phyloP scores from a whole-genome alignment of 2,888 invertebrate genomes.

The Apotomis turbidana region DNA sequence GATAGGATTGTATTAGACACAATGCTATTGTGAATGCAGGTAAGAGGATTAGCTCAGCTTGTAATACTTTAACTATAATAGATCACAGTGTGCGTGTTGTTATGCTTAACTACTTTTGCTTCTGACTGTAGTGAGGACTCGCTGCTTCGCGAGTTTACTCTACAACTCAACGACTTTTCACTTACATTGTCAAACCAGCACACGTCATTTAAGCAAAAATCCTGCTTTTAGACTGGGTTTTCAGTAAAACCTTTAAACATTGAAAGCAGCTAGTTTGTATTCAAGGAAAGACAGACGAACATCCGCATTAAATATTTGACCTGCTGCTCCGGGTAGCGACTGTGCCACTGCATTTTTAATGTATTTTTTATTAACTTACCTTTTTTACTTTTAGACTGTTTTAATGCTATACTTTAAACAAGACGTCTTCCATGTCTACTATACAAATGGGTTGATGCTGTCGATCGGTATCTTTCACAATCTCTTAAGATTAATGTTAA shows the following conservation, averaged over 20 bases:
- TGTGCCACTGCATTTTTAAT: conserved; percentile 51
- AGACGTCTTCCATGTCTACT: conserved; percentile 68
- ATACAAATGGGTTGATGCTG: conserved; percentile 52
- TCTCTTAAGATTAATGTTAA: conserved; percentile 35
- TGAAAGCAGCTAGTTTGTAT: conserved; percentile 55
- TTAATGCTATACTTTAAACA: conserved; percentile 48
- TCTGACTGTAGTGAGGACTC: neutral
- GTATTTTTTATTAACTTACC: conserved; percentile 46
- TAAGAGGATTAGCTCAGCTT: no score
- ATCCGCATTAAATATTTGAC: conserved; percentile 54
- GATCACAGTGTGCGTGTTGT: no score
- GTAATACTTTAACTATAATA: no score
- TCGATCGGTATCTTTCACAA: conserved; percentile 45
- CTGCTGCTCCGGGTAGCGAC: conserved; percentile 49
- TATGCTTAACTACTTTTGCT: no score
- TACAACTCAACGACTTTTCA: neutral
- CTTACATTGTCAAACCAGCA: conserved; percentile 10
- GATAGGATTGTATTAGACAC: no score
- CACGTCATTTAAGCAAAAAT: conserved; percentile 52
- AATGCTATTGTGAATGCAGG: no score
- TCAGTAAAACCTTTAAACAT: conserved; percentile 51
- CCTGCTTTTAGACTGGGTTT: conserved; percentile 38
- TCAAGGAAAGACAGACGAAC: conserved; percentile 48
- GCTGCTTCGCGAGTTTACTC: conserved; percentile 11
- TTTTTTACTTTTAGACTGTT: conserved; percentile 46